Conservation (phyloP, 1,140 invertebrate genomes). For the Cardiocondyla obscurior region DNA sequence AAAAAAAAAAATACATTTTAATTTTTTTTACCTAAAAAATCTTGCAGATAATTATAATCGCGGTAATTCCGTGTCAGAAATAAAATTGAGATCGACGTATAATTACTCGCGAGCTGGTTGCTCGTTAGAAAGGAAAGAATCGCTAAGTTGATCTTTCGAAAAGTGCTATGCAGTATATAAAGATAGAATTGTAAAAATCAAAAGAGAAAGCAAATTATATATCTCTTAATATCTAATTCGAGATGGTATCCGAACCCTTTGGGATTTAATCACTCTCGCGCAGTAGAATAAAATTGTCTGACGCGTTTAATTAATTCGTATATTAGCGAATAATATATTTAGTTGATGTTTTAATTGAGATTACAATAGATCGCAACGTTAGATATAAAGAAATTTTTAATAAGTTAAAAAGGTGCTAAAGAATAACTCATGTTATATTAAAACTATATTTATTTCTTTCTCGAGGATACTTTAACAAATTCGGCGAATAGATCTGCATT, state of each 20-base stretch:
- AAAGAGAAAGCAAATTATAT: slow-evolving; percentile 44
- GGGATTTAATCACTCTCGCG: neutral
- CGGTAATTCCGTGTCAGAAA: slow-evolving; percentile 41
- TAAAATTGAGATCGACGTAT: slow-evolving; percentile 65
- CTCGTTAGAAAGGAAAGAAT: slow-evolving; percentile 54
- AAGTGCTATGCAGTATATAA: neutral
- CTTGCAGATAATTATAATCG: neutral
- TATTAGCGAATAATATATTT: neutral
- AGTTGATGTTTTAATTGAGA: slow-evolving; percentile 10
- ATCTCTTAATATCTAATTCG: neutral
- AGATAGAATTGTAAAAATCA: slow-evolving; percentile 10
- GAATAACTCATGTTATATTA: too few relatives aligned
- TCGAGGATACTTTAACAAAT: neutral
- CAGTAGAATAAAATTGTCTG: neutral
- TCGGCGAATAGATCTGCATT: neutral
- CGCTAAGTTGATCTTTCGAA: neutral
- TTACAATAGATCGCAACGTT: neutral
- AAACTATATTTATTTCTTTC: neutral
- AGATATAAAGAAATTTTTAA: neutral
- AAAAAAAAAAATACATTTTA: too few relatives aligned
- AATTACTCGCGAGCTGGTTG: slow-evolving; percentile 62
- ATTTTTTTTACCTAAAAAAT: slow-evolving; percentile 38
- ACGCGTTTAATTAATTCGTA: neutral
- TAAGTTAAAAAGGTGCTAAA: neutral
- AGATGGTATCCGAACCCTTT: slow-evolving; percentile 19